These are phyloP conservation scores for Karalla daura DNA, from an alignment of 2,797 vertebrate genomes.

Conservation along the genomic window DNA sequence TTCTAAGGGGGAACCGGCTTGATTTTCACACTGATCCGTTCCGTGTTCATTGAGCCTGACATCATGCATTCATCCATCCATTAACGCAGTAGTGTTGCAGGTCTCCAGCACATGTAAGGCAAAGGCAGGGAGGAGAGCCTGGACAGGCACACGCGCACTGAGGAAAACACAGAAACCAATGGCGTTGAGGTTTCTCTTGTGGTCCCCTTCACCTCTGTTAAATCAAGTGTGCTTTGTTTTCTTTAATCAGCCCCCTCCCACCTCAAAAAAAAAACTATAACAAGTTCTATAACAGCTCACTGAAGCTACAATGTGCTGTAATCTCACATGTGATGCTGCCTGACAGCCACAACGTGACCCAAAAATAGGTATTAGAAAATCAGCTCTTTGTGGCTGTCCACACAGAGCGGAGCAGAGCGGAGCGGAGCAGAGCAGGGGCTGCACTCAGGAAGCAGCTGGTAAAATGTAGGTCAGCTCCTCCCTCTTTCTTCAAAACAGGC, in stretches of 20 bases:
- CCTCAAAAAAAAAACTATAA: not conserved
- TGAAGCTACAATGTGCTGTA: not conserved
- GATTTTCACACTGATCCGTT: not conserved
- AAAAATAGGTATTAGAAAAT: slow-evolving; percentile 53
- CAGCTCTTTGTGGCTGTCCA: slow-evolving; percentile 34
- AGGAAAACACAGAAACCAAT: not conserved
- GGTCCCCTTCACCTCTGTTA: not conserved
- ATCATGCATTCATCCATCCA: not conserved
- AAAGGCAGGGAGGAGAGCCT: too few relatives aligned
- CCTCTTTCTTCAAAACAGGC: slow-evolving; percentile 45
- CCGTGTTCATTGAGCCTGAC: too few relatives aligned
- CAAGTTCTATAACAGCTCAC: not conserved
- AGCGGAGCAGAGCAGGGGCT: too few relatives aligned
- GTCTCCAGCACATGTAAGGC: too few relatives aligned
- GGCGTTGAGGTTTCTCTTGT: not conserved
- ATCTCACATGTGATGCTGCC: slow-evolving; percentile 5
- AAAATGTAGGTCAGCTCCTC: slow-evolving; percentile 83
- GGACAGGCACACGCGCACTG: too few relatives aligned
- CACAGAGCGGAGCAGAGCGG: too few relatives aligned
- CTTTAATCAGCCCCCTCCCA: not conserved
- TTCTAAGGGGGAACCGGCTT: not conserved
- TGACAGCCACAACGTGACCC: slow-evolving; percentile 6
- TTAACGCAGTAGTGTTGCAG: too few relatives aligned
- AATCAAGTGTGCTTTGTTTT: not conserved
- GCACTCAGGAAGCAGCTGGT: slow-evolving; percentile 35